A percentile compares a stretch with the other conserved stretches of the same genome.
Evolutionary conservation across 2,888 invertebrate genomes (phyloP).

Genomic region (Latrodectus hesperus): DNA sequence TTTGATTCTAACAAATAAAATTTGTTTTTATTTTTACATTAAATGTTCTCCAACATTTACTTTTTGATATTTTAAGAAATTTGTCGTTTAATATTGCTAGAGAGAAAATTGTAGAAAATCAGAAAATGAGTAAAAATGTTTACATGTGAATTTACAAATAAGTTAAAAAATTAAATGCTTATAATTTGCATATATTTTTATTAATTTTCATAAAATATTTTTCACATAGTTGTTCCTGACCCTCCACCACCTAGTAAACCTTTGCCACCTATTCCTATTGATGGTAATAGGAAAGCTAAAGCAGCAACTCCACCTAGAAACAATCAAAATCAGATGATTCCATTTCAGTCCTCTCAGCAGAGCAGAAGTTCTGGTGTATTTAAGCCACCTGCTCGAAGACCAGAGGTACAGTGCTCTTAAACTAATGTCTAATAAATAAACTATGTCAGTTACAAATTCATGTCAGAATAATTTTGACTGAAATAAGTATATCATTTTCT

Average conservation of each 20-base stretch:
- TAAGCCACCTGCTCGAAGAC: conserved; percentile 86
- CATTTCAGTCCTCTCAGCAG: conserved; percentile 78
- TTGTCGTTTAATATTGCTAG: no score
- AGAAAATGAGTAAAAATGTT: background rate
- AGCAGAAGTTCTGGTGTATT: conserved; percentile 90
- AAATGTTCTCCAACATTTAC: no score
- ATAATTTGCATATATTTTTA: background rate
- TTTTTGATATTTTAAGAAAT: no score
- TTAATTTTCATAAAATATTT: conserved; percentile 1
- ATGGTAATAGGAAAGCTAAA: conserved; percentile 72
- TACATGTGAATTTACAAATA: background rate
- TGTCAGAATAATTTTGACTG: no score
- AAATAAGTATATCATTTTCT: no score
- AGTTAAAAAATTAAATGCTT: no score
- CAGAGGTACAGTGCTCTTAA: conserved; percentile 81
- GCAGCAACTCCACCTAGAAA: conserved; percentile 73
- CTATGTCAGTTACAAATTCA: no score
- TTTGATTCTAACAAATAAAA: no score
- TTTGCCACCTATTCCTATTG: conserved; percentile 80
- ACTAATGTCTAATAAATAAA: no score
- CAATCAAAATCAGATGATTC: conserved; percentile 74
- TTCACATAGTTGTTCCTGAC: conserved; percentile 85
- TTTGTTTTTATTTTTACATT: no score
- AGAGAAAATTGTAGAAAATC: background rate
- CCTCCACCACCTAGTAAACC: conserved; percentile 83